Base-by-base conservation (phyloP, 2,797 vertebrate species). In the Sparidentex hasta region DNA sequence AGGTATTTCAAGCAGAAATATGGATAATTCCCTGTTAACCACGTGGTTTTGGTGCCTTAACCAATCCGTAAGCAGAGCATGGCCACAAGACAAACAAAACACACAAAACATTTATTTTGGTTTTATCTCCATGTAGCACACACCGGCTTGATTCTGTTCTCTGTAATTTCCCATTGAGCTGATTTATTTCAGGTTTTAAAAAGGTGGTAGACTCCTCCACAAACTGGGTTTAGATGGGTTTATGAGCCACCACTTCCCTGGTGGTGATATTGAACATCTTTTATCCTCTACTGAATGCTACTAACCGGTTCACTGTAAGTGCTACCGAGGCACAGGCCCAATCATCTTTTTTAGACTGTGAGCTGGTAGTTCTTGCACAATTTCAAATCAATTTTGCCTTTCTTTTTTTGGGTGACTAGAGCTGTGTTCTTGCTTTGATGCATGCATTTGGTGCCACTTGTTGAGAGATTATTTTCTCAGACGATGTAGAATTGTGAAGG, bases 331-430 rank as follows among this genome's bases (percentile, higher is more conserved):
- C 2, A 18, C 8, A 18, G 33, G 55, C 27, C 62, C 75, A 54
- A 65, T 78, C 80, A 66, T 25, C 71, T 74, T 69, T 33, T 73
- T 71, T 50, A 68, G 52, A 73, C 62, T 66, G 16, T 18, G 69
- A 82, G 69, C 38, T 52, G 46, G 23, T 55, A 23, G 4, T 80
- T 65, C 66, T 55, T 65, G 20, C 41, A 57, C 52, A 66, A 8
- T 70, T 81, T 74, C 64, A 33, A 33, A 33, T 33, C 33, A 78
- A 61, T 83, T 78, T 47, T 55, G 74, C 66, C 52, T 84, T 63
- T 67, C 63, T 78, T 67, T 78, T 78, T 70, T 63, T 61, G 13
- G 75, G 29, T 86, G 80, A 88, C 82, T 61, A 56, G 78, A 76
- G 65, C 62, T 70, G 74, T 80, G 76, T 61, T 72, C 41, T 33